phyloP scores from a whole-genome alignment of 2,888 invertebrate species.

The Baronia brevicornis region DNA sequence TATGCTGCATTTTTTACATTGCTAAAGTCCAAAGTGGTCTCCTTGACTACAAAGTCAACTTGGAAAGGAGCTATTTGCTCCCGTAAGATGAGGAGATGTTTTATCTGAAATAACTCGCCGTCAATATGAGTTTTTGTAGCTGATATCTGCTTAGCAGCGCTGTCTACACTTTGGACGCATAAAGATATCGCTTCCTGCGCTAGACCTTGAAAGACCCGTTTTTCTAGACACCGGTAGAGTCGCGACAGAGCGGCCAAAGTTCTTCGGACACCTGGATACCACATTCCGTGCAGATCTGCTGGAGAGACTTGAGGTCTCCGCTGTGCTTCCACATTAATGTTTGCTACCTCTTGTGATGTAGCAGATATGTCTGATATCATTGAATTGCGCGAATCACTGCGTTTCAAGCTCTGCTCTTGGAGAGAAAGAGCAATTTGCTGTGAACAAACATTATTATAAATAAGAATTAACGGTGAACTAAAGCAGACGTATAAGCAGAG shows the following conservation, averaged over 20 bases:
- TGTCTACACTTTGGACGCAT: slow-evolving; percentile 92
- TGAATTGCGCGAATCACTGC: slow-evolving; percentile 82
- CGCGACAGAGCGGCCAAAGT: slow-evolving; percentile 96
- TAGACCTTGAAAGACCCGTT: slow-evolving; percentile 95
- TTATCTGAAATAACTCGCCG: slow-evolving; percentile 97
- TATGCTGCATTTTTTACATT: slow-evolving; percentile 92
- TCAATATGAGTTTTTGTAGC: slow-evolving; percentile 88
- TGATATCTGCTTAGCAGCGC: slow-evolving; percentile 87
- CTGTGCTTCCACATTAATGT: slow-evolving; percentile 67
- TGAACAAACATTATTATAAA: too few relatives aligned
- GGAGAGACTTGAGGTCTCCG: slow-evolving; percentile 79
- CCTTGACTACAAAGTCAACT: slow-evolving; percentile 94
- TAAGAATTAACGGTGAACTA: too few relatives aligned
- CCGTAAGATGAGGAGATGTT: slow-evolving; percentile 95
- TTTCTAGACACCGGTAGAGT: slow-evolving; percentile 89
- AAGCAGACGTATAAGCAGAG: too few relatives aligned
- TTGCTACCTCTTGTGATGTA: slow-evolving; percentile 83
- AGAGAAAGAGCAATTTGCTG: slow-evolving; percentile 80
- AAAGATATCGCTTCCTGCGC: slow-evolving; percentile 96
- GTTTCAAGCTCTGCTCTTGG: slow-evolving; percentile 73
- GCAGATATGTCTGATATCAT: slow-evolving; percentile 80
- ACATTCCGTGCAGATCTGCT: slow-evolving; percentile 99
- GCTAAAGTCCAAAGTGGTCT: slow-evolving; percentile 94
- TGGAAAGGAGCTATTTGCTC: slow-evolving; percentile 99
- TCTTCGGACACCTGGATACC: slow-evolving; percentile 98